Evolutionary conservation across 2,113 vertebrate genomes (phyloP), one percentile per base, ranked within the genome.

Genomic region (Ochotona princeps): DNA sequence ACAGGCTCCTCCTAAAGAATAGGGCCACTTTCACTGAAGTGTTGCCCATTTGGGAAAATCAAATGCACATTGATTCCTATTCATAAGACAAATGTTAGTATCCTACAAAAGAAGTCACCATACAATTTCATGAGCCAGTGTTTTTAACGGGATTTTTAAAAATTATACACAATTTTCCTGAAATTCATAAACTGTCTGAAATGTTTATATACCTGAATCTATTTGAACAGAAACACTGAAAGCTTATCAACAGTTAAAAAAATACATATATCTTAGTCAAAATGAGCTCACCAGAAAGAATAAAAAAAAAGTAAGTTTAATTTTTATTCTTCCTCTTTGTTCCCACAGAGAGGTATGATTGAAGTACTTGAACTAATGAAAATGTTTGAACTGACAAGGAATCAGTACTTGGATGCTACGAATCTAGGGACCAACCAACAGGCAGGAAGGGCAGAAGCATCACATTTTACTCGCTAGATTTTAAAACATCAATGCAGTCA

Each of bases 291-390:
- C 20, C 32, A 57, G 28, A 75, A 83, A 88, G 21, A 92, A 51
- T 76, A 82, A 54, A 95, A 57, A 57, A 76, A 74, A 84, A 84
- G 20, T 25, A 90, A 88, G 57, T 74, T 90, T 81, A 66, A 66
- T 81, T 83, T 76, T 60, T 35, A 90, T 67, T 60, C 73, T 60
- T 51, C 54, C 7, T 8, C 38, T 67, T 7, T 76, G 49, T 7
- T 54, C 3, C n/a, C 26, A 7, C 1, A 54, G 54, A 79, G 65
- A 88, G 49, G 63, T 74, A 91, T 30, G 67, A 67, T 30, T 89
- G 15, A 85, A 75, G 85, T 26, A 57, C 57, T 28, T 80, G 76
- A 61, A 83, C 1, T 44, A 84, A 60, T 49, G 38, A 90, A 76
- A 74, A 63, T 49, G 61, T 70, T 69, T 73, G 61, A 72, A 51